Percentiles rank a stretch among this genome's conserved stretches.
Evolutionary conservation across 2,888 invertebrate genomes (phyloP).

Genomic region (Toxonevra muliebris): DNA sequence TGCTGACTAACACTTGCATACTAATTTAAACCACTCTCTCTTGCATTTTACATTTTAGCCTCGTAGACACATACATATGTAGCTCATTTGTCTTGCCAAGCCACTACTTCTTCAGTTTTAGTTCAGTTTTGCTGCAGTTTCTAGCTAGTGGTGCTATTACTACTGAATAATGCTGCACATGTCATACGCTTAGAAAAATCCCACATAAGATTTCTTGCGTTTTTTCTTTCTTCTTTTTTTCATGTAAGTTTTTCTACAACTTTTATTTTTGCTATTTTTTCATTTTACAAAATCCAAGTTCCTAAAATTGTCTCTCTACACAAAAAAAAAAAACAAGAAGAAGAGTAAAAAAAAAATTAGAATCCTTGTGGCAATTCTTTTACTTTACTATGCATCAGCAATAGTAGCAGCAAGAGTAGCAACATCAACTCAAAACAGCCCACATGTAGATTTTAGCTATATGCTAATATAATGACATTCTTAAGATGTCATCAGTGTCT

Average conservation of each 20-base stretch:
- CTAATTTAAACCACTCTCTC: conserved; percentile 49
- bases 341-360: conserved; percentile 20
- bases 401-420: no score
- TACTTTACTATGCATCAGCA: conserved; percentile 22
- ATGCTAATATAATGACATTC: conserved; percentile 60
- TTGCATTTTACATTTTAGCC: conserved; percentile 49
- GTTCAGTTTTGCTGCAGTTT: no score
- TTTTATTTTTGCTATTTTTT: not conserved
- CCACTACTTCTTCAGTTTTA: conserved; percentile 29
- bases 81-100: conserved; percentile 51
- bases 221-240: no score
- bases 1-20: conserved; percentile 42
- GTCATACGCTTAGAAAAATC: conserved; percentile 50
- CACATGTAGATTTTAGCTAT: conserved; percentile 54
- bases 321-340: not conserved
- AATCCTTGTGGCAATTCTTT: conserved; percentile 58
- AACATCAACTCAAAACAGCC: conserved; percentile 39
- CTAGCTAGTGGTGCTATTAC: no score
- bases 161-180: conserved; percentile 52
- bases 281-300: conserved; percentile 51
- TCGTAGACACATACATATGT: conserved; percentile 41
- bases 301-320: conserved; percentile 56
- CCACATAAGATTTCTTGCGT: no score
- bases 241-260: no score
- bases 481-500: conserved; percentile 60